These are phyloP conservation scores for Brotula barbata DNA, from an alignment of 2,797 vertebrate genomes.

Conservation along the genomic window DNA sequence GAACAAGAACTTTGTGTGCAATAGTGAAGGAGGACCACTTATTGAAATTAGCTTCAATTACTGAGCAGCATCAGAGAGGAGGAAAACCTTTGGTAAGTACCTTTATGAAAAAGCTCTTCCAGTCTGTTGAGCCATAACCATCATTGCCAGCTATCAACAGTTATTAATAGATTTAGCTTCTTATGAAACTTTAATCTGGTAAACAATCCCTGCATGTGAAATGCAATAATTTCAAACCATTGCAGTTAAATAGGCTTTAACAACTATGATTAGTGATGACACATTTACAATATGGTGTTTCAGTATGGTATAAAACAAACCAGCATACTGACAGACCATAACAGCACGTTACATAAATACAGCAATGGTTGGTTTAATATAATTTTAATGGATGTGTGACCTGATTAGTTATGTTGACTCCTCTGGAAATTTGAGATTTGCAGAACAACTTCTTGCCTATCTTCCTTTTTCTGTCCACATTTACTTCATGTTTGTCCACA, in stretches of 20 bases:
- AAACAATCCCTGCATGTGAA: slow-evolving; percentile 1
- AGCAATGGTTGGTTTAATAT: not conserved
- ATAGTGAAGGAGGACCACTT: slow-evolving; percentile 6
- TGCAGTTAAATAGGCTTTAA: not conserved
- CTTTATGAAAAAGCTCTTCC: not conserved
- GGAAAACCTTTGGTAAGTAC: not conserved
- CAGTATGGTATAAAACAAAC: not conserved
- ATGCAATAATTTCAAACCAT: slow-evolving; percentile 2
- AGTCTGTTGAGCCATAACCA: not conserved
- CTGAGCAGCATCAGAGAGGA: slow-evolving; percentile 6
- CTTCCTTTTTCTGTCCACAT: not conserved
- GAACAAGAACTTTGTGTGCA: slow-evolving; percentile 23
- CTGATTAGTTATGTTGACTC: too few relatives aligned
- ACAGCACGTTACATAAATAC: not conserved
- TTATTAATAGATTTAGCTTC: slow-evolving; percentile 7
- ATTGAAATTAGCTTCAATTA: slow-evolving; percentile 28
- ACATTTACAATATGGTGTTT: not conserved
- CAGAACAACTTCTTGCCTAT: too few relatives aligned
- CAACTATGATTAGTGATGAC: too few relatives aligned
- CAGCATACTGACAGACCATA: not conserved
- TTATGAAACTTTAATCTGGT: slow-evolving; percentile 2
- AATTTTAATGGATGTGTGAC: not conserved
- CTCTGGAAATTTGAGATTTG: too few relatives aligned
- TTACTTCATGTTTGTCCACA: not conserved
- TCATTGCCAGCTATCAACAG: slow-evolving; percentile 22